Conservation (phyloP, 30 jellyfish, hydroid and myxozoan genomes). For the Aurelia coerulea region DNA sequence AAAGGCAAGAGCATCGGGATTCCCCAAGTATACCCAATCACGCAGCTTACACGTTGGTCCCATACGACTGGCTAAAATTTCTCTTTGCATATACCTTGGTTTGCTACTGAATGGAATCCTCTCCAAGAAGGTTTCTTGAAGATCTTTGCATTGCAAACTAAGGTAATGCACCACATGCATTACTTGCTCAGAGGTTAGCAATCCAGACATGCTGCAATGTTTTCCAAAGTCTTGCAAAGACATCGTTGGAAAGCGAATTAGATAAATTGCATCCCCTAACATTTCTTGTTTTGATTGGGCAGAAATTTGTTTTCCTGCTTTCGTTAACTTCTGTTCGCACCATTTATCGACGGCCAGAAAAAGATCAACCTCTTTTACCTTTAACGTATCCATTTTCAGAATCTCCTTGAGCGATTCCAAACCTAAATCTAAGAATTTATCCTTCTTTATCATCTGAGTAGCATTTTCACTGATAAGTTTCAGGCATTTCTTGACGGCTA, state of each 20-base stretch:
- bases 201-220: not conserved
- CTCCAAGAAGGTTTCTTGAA: no score
- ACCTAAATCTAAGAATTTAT: not conserved
- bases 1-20: no score
- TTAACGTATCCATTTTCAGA: not conserved
- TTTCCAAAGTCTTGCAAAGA: not conserved
- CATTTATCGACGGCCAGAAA: not conserved
- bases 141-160: no score
- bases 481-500: not conserved
- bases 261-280: not conserved
- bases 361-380: not conserved
- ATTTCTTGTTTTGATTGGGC: not conserved
- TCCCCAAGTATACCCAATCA: no score
- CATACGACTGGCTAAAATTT: no score
- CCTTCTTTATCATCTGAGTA: not conserved
- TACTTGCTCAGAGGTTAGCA: not conserved
- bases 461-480: not conserved
- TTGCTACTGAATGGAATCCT: no score
- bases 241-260: not conserved
- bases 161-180: no score
- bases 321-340: not conserved
- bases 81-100: no score
- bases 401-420: not conserved
- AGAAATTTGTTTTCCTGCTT: not conserved
- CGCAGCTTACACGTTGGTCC: no score